phyloP scores from a whole-genome alignment of 2,113 vertebrate genomes.

The Oceanites oceanicus region DNA sequence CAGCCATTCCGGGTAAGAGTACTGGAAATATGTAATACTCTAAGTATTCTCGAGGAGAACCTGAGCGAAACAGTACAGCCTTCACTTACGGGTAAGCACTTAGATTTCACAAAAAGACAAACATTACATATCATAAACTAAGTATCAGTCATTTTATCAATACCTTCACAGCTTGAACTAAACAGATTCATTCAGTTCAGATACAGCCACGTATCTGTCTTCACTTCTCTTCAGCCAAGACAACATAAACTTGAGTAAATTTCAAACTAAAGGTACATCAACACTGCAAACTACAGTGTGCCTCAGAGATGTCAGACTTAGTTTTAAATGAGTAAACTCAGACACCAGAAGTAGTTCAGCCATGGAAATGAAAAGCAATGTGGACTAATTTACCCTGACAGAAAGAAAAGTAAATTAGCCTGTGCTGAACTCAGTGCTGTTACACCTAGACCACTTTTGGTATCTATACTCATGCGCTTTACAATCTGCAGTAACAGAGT shows the following conservation, averaged over 20 bases:
- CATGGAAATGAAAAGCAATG: neutral
- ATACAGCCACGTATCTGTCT: neutral
- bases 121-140: neutral
- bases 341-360: neutral
- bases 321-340: neutral
- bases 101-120: neutral
- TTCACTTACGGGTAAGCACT: neutral
- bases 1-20: conserved; percentile 84
- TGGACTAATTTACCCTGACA: neutral
- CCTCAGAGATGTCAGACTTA: neutral
- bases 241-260: neutral
- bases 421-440: neutral
- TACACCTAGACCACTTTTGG: neutral
- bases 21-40: conserved; percentile 84
- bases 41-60: conserved; percentile 75
- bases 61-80: conserved; percentile 66
- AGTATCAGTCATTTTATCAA: neutral
- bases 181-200: neutral
- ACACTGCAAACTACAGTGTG: neutral
- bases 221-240: neutral
- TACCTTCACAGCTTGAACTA: neutral
- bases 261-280: neutral
- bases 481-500: neutral
- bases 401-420: neutral
- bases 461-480: neutral